A percentile compares a stretch with the other conserved stretches of the same genome.
Conservation (phyloP, 2,888 invertebrate genomes). For the Mayetiola destructor region DNA sequence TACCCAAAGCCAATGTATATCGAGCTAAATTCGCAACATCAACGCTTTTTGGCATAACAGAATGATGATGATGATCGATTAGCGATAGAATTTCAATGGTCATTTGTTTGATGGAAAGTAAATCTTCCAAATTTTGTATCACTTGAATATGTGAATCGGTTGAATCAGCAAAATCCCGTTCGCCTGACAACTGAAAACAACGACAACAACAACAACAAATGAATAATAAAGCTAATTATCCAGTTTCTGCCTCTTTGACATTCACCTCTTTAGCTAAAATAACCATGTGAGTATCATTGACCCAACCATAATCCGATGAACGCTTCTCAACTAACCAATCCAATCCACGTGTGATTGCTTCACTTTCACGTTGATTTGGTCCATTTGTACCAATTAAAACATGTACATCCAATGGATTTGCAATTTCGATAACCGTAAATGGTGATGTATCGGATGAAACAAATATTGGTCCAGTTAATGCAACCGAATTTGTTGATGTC, state of each 20-base stretch:
- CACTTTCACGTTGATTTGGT: slow-evolving; percentile 32
- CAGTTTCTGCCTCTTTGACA: no score
- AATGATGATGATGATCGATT: slow-evolving; percentile 69
- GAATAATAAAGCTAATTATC: no score
- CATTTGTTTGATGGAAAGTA: slow-evolving; percentile 69
- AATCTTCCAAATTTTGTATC: slow-evolving; percentile 34
- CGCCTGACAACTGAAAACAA: slow-evolving; percentile 26
- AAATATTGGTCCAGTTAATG: not conserved
- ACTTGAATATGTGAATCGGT: slow-evolving; percentile 32
- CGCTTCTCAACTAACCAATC: slow-evolving; percentile 61
- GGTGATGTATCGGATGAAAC: not conserved
- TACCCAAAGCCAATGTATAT: slow-evolving; percentile 60
- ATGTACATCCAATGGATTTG: not conserved
- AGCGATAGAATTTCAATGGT: slow-evolving; percentile 72
- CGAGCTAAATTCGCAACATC: slow-evolving; percentile 43
- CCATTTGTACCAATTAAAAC: slow-evolving; percentile 28
- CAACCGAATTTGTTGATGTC: not conserved
- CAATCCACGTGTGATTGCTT: slow-evolving; percentile 41
- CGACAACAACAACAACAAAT: not conserved
- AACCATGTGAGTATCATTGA: slow-evolving; percentile 69
- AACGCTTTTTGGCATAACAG: slow-evolving; percentile 54
- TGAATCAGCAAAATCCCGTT: slow-evolving; percentile 32
- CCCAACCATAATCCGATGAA: slow-evolving; percentile 66
- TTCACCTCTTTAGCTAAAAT: slow-evolving; percentile 63
- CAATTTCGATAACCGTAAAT: slow-evolving; percentile 2